Evolutionary conservation across 2,888 invertebrate species (phyloP), one percentile per base, ranked within the genome.

Genomic region (Agonopterix subpropinquella): DNA sequence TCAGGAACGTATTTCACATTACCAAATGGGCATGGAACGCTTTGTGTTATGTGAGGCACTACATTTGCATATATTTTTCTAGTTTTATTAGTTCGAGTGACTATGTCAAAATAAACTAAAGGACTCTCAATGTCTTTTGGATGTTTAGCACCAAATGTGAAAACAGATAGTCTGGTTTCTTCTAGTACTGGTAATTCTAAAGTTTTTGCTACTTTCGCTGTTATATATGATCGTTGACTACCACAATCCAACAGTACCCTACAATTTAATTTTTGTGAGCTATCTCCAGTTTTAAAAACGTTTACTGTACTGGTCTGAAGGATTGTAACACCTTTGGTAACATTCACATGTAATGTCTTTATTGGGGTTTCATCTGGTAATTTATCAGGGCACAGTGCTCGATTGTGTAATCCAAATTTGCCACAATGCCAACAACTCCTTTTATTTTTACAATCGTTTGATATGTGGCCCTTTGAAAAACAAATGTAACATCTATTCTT

Each of bases 11-110:
- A 13, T 9, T 4, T 8, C 4, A 11, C 8, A 56, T 8, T 62
- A 58, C 60, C 64, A 62, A 51, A 62, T 61, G 15, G 18, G 9
- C n/a, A 13, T 18, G 15, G 11, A 11, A 44, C 10, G 10, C 41
- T 11, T n/a, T 42, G 35, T 13, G 47, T 37, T 18, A 36, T 9
- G 3, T 36, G 10, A 1, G 41, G 9, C 2, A 42, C 15, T 28
- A 42, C 8, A 35, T 37, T 9, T 28, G 2, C 8, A 1, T 39
- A 11, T 1, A 41, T 11, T n/a, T 15, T 5, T 35, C 46, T 8
- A 50, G 11, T 39, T 47, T 37, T 13, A 41, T 4, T 36, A 54
- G 49, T 8, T 15, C 15, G 15, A 54, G 44, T 56, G 60, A 61
- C 9, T 57, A 7, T 51, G 1, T 59, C 45, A 5, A 61, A 15